Evolutionary conservation across 1,140 invertebrate species (phyloP), one percentile per base, ranked within the genome.

Genomic region (Gonioctena quinquepunctata): DNA sequence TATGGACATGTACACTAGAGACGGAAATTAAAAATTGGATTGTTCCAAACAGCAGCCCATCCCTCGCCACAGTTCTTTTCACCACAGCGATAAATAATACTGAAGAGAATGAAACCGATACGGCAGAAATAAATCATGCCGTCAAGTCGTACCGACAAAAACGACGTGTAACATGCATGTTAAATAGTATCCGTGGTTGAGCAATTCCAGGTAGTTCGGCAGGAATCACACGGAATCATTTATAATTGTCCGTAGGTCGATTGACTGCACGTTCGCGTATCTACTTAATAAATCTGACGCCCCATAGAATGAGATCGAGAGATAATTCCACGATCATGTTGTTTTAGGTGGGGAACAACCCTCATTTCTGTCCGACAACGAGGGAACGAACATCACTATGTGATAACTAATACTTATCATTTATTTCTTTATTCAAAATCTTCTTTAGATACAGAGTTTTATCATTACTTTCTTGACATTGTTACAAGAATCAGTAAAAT

Each of bases 241-340:
- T 54, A 54, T 54, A 54, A 54, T 54, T 18, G 22, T 54, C 18
- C 22, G 22, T 54, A 13, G 18, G 22, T 18, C 52, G 52, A 54
- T 54, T 19, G 52, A 54, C 52, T 54, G 52, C 52, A 21, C 18
- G 27, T 18, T 16, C 27, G 18, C 60, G 21, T 33, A 62, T 62
- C 60, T 42, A 33, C 33, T 42, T 27, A 42, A 62, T 54, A 62
- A 33, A 27, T 62, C 60, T 62, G 60, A 62, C 60, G 60, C 60
- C 60, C 27, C 28, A 48, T 62, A n/a, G 27, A 62, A 62, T 19
- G 23, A 62, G 18, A 62, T 28, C 60, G 16, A 8, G 21, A 42
- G 28, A 62, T 62, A 16, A 62, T 48, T 25, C 21, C 21, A 48
- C 6, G 26, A 62, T 62, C 60, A 28, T 21, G 26, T 62, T 62